phyloP scores from a whole-genome alignment of 2,888 invertebrate genomes.

The Melangyna quadrimaculata region DNA sequence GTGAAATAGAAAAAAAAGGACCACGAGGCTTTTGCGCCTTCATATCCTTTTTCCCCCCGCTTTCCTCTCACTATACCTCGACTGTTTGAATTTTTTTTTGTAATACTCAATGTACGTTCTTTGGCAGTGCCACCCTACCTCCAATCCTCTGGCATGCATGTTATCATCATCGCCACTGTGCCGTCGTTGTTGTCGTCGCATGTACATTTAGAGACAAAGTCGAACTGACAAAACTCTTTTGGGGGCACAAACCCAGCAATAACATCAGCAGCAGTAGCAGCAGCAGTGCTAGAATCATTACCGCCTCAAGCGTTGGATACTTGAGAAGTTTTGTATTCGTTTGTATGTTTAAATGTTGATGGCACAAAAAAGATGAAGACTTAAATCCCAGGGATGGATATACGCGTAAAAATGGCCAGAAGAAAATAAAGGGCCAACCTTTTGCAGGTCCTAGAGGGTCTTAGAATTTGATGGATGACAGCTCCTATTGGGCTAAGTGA shows the following conservation, averaged over 20 bases:
- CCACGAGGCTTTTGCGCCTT: slow-evolving; percentile 59
- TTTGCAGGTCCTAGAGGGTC: background rate
- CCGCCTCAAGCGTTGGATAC: slow-evolving; percentile 62
- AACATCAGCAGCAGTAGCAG: slow-evolving; percentile 26
- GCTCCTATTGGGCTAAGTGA: too few relatives aligned
- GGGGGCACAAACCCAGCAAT: slow-evolving; percentile 61
- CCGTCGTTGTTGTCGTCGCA: slow-evolving; percentile 32
- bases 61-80: background rate
- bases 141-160: slow-evolving; percentile 48
- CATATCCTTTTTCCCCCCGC: slow-evolving; percentile 1
- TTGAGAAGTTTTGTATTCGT: slow-evolving; percentile 55
- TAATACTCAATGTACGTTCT: background rate
- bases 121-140: background rate
- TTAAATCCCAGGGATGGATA: background rate
- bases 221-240: slow-evolving; percentile 70
- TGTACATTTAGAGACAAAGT: slow-evolving; percentile 66
- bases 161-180: slow-evolving; percentile 49
- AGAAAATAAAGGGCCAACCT: background rate
- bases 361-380: slow-evolving; percentile 4
- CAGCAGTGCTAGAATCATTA: slow-evolving; percentile 36
- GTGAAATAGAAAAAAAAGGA: slow-evolving; percentile 26
- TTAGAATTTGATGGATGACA: too few relatives aligned
- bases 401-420: too few relatives aligned
- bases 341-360: slow-evolving; percentile 42
- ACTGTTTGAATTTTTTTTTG: slow-evolving; percentile 3